A percentile compares a stretch with the other conserved stretches of the same genome.
These are phyloP conservation scores for Ceriagrion tenellum DNA, from an alignment of 2,888 invertebrate genomes.

Conservation along the genomic window DNA sequence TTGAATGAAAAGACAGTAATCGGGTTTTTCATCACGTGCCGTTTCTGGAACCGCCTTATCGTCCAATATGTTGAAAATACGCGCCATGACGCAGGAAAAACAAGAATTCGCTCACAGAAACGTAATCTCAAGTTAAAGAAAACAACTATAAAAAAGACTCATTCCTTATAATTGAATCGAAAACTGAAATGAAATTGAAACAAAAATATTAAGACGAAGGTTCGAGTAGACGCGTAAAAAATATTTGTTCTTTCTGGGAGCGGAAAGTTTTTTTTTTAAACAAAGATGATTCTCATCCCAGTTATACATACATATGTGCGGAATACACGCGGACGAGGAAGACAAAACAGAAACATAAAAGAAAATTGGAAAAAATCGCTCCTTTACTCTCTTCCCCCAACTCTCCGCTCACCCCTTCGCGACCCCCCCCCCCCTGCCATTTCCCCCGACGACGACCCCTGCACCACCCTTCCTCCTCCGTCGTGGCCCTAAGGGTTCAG, in stretches of 20 bases:
- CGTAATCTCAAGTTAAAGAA: background rate
- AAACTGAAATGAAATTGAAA: background rate
- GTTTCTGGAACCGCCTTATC: background rate
- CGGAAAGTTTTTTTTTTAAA: background rate
- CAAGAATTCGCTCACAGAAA: background rate
- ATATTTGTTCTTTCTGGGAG: background rate
- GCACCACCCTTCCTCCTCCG: background rate
- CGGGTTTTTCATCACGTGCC: background rate
- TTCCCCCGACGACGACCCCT: background rate
- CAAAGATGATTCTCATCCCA: background rate
- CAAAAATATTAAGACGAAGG: background rate
- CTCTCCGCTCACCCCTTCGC: background rate
- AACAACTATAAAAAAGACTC: background rate
- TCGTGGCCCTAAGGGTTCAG: background rate
- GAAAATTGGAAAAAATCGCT: conserved; percentile 29
- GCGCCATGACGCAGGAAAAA: background rate
- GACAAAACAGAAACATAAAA: conserved; percentile 36
- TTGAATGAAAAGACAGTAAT: background rate
- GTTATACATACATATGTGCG: background rate
- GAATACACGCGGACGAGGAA: background rate
- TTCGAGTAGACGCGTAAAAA: background rate
- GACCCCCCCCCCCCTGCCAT: background rate
- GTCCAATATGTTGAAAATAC: too few relatives aligned
- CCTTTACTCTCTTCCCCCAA: background rate
- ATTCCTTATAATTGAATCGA: background rate